Conservation (phyloP, 2,888 invertebrate species). For the Pseudeuparius sepicola region DNA sequence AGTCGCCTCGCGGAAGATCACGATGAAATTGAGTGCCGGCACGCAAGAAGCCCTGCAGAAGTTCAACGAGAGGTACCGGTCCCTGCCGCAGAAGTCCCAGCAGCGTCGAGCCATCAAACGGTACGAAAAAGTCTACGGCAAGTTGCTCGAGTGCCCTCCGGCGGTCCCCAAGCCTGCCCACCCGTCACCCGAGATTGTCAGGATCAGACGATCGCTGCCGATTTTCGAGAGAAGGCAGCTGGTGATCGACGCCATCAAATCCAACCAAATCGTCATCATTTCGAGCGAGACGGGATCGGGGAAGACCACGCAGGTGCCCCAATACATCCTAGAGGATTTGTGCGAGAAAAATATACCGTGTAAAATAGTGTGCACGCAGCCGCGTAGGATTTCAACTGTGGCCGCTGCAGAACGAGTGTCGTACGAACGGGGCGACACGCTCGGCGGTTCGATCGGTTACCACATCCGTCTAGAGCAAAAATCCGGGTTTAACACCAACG, state of each 20-base stretch:
- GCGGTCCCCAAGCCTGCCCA: conserved; percentile 8
- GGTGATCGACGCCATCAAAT: conserved; percentile 54
- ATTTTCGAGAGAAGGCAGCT: conserved; percentile 55
- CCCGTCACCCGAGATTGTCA: conserved; percentile 4
- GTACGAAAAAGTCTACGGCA: conserved; percentile 24
- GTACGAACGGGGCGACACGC: conserved; percentile 46
- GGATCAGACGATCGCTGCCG: conserved; percentile 42
- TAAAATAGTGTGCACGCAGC: conserved; percentile 88
- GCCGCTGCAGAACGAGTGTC: conserved; percentile 81
- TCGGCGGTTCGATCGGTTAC: conserved; percentile 49
- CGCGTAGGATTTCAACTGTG: conserved; percentile 82
- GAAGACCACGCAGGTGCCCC: conserved; percentile 93
- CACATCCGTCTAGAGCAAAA: conserved; percentile 86
- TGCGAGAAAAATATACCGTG: conserved; percentile 51
- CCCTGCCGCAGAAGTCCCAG: no score
- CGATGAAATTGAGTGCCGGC: no score
- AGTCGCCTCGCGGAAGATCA: no score
- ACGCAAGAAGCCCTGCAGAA: no score
- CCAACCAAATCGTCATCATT: conserved; percentile 63
- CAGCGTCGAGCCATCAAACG: conserved; percentile 13
- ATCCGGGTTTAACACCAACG: conserved; percentile 57
- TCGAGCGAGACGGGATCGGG: conserved; percentile 86
- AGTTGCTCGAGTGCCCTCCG: conserved; percentile 31
- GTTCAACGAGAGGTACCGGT: conserved; percentile 1
- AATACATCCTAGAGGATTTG: conserved; percentile 76